A percentile compares a stretch with the other conserved stretches of the same genome.
phyloP scores from a whole-genome alignment of 2,888 invertebrate genomes.

The Campoplex capitator region DNA sequence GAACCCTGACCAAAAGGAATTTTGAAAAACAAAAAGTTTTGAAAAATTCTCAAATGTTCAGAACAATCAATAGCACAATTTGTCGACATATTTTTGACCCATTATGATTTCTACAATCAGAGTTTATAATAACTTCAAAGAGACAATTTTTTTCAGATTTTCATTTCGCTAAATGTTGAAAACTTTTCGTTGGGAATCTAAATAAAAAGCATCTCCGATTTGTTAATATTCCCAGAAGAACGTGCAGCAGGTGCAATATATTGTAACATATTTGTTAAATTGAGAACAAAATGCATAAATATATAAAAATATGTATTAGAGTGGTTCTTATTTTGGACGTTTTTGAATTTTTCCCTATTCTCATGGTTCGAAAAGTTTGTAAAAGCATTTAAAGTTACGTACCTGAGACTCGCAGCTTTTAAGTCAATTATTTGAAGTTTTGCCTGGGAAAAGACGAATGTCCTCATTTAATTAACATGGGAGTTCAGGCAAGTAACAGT shows the following conservation, averaged over 20 bases:
- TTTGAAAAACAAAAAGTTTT: background rate
- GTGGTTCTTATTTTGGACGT: too few relatives aligned
- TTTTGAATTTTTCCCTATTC: too few relatives aligned
- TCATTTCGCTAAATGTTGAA: background rate
- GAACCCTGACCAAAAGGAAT: too few relatives aligned
- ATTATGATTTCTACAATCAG: background rate
- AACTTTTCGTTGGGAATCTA: background rate
- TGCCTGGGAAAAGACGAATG: too few relatives aligned
- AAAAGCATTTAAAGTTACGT: too few relatives aligned
- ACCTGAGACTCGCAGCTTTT: too few relatives aligned
- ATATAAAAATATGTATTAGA: too few relatives aligned
- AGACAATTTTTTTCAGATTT: background rate
- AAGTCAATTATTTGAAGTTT: too few relatives aligned
- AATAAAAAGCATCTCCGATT: background rate
- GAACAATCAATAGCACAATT: background rate
- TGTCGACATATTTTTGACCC: background rate
- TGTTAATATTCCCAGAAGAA: background rate
- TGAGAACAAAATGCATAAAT: background rate
- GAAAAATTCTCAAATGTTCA: background rate
- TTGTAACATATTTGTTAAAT: slow-evolving; percentile 2
- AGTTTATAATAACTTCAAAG: background rate
- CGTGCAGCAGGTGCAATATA: background rate
- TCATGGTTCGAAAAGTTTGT: too few relatives aligned
- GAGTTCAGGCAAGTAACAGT: too few relatives aligned
- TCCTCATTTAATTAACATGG: too few relatives aligned